Conservation (phyloP, 2,888 invertebrate species). For the Clunio marinus region DNA sequence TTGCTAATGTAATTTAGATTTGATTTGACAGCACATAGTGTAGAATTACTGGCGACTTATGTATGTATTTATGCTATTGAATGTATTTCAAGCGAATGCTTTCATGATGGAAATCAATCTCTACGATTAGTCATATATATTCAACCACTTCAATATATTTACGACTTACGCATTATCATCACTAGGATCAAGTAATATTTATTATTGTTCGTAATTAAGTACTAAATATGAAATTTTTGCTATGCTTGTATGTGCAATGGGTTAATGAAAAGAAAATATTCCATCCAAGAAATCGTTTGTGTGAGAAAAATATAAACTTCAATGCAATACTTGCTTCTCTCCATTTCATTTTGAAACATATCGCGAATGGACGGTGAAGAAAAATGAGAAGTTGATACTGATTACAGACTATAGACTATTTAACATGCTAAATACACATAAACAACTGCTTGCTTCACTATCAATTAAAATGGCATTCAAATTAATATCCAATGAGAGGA, state of each 20-base stretch:
- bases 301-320: not conserved
- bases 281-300: constrained; percentile 12
- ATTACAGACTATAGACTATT: constrained; percentile 8
- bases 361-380: constrained; percentile 5
- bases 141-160: not conserved
- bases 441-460: constrained; percentile 17
- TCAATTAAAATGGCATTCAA: constrained; percentile 38
- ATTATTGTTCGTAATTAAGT: constrained; percentile 15
- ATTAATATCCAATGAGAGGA: constrained; percentile 33
- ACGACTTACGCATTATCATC: not conserved
- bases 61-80: constrained; percentile 5
- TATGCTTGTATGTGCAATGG: not conserved
- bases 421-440: constrained; percentile 24
- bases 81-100: not conserved
- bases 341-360: not conserved
- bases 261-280: not conserved
- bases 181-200: constrained; percentile 32
- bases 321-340: constrained; percentile 3
- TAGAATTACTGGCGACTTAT: no score
- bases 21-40: constrained; percentile 5
- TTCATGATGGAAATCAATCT: constrained; percentile 8
- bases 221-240: constrained; percentile 11
- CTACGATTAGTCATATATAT: no score
- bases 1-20: constrained; percentile 30
- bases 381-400: constrained; percentile 35